A percentile compares a stretch with the other conserved stretches of the same genome.
Evolutionary conservation across 1,140 invertebrate genomes (phyloP).

Genomic region (Rhopalosiphum padi): DNA sequence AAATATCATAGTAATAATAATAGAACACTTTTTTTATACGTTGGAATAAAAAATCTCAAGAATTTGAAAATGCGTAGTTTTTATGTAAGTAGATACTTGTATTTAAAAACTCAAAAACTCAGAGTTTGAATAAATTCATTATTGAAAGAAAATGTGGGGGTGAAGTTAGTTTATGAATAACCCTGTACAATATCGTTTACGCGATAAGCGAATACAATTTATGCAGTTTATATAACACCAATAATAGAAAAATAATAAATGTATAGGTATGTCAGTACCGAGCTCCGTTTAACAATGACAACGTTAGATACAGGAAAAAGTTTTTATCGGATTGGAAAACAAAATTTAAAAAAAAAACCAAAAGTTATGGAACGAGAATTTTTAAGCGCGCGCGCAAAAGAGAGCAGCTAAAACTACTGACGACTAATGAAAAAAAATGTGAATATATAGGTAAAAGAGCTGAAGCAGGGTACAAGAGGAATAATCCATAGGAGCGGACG

Average conservation of each 20-base stretch:
- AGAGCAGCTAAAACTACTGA: not conserved
- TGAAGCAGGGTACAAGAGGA: not conserved
- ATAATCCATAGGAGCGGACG: not conserved
- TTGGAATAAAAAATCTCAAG: too few relatives aligned
- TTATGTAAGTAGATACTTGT: too few relatives aligned
- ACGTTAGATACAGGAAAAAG: not conserved
- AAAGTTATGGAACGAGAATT: not conserved
- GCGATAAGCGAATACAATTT: not conserved
- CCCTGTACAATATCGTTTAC: too few relatives aligned
- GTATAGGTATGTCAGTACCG: not conserved
- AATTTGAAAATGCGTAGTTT: too few relatives aligned
- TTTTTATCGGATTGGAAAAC: not conserved
- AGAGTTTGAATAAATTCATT: too few relatives aligned
- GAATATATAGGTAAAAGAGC: not conserved
- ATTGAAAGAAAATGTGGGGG: too few relatives aligned
- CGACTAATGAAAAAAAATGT: constrained; percentile 8
- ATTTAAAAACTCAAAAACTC: too few relatives aligned
- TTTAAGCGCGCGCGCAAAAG: not conserved
- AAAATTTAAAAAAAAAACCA: not conserved
- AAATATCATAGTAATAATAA: not conserved
- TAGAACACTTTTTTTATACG: too few relatives aligned
- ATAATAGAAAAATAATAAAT: not conserved
- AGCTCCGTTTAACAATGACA: not conserved
- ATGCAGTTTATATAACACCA: not conserved
- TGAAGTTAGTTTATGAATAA: too few relatives aligned